These are phyloP conservation scores for Lydus trimaculatus DNA, from an alignment of 2,888 invertebrate genomes.

Conservation along the genomic window DNA sequence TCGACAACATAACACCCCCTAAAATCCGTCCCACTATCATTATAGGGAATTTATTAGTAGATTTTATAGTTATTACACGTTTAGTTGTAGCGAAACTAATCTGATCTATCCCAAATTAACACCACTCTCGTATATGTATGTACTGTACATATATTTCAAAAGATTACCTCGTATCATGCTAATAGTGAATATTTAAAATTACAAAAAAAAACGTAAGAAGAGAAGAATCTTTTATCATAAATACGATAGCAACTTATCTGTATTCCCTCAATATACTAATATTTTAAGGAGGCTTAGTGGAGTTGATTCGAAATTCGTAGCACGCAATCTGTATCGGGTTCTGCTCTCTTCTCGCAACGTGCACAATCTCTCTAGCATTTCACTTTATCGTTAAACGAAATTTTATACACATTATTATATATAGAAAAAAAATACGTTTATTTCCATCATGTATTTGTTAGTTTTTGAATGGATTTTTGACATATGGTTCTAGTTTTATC, in stretches of 20 bases:
- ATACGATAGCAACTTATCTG: constrained; percentile 20
- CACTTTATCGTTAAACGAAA: constrained; percentile 17
- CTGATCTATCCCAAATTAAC: too few species aligned
- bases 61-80: neutral
- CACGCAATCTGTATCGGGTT: constrained; percentile 23
- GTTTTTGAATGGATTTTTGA: too few species aligned
- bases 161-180: too few species aligned
- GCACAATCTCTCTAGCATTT: constrained; percentile 18
- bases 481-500: too few species aligned
- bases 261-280: constrained; percentile 22
- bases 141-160: too few species aligned
- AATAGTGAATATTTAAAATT: too few species aligned
- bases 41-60: neutral
- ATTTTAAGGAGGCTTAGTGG: constrained; percentile 20
- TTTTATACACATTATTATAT: constrained; percentile 14
- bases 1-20: neutral
- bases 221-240: too few species aligned
- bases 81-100: neutral
- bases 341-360: constrained; percentile 8
- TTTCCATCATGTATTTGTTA: constrained; percentile 19
- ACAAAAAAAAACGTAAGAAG: too few species aligned
- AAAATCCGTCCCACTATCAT: neutral
- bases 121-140: too few species aligned
- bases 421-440: constrained; percentile 17
- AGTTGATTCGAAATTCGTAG: constrained; percentile 21